These are phyloP conservation scores for Wasmannia auropunctata DNA, from an alignment of 1,140 invertebrate genomes.

Conservation along the genomic window DNA sequence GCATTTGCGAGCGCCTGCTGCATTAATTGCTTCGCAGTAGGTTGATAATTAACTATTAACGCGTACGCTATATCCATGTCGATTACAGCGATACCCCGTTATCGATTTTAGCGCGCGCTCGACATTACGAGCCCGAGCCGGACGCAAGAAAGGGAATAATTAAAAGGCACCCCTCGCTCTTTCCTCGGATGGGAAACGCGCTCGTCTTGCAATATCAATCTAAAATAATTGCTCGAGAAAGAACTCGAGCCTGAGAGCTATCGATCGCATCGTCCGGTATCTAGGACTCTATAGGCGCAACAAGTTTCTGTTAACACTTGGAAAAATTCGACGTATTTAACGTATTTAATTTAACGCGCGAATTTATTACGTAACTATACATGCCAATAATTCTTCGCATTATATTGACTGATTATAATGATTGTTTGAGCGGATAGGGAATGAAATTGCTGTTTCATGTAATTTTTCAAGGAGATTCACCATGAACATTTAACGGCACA, in stretches of 20 bases:
- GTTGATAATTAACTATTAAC: conserved; percentile 53
- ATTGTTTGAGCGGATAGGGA: background rate
- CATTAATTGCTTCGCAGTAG: conserved; percentile 37
- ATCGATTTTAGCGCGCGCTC: conserved; percentile 22
- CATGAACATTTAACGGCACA: background rate
- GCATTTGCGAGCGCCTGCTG: conserved; percentile 4
- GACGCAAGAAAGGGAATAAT: conserved; percentile 8
- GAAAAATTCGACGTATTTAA: conserved; percentile 37
- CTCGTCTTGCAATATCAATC: conserved; percentile 9
- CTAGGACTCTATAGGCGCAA: conserved; percentile 54
- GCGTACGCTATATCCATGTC: background rate
- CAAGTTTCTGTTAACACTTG: conserved; percentile 50
- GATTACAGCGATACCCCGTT: background rate
- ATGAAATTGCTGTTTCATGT: background rate
- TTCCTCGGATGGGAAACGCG: background rate
- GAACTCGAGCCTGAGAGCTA: conserved; percentile 20
- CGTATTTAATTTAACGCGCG: background rate
- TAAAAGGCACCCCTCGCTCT: background rate
- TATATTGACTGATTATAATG: background rate
- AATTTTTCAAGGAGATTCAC: background rate
- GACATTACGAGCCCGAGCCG: background rate
- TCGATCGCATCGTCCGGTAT: conserved; percentile 24
- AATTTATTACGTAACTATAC: background rate
- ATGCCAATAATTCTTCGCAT: background rate
- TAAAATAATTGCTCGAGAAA: conserved; percentile 41